Conservation (phyloP, 2,888 invertebrate species). For the Stenurella melanura region DNA sequence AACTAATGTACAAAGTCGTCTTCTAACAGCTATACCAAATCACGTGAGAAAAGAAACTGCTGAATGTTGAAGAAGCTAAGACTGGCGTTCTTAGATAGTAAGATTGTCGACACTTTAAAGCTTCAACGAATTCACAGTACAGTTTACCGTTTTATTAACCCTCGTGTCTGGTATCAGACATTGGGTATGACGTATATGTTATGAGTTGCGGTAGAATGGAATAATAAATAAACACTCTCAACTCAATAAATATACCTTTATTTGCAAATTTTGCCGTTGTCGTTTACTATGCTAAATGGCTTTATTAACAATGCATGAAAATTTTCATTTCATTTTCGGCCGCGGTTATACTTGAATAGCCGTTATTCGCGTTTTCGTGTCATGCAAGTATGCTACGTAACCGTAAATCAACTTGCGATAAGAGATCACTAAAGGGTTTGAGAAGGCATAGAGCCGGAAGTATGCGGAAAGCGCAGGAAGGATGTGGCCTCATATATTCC, state of each 20-base stretch:
- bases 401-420: constrained; percentile 52
- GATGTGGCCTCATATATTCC: constrained; percentile 59
- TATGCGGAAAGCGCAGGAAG: constrained; percentile 57
- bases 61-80: no score
- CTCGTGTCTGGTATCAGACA: no score
- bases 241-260: background rate
- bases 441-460: constrained; percentile 51
- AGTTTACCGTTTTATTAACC: no score
- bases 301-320: constrained; percentile 36
- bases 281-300: background rate
- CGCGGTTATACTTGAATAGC: constrained; percentile 39
- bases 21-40: no score
- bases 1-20: no score
- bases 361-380: constrained; percentile 43
- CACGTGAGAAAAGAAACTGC: no score
- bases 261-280: background rate
- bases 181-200: no score
- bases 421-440: constrained; percentile 49
- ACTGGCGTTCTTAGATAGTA: no score
- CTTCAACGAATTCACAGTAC: no score
- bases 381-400: constrained; percentile 32
- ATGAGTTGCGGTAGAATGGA: no score
- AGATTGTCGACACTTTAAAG: no score
- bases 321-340: constrained; percentile 42
- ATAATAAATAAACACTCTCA: no score